A percentile compares a stretch with the other conserved stretches of the same genome.
phyloP scores from a whole-genome alignment of 2,113 vertebrate species.

The Melanostigma gelatinosum region DNA sequence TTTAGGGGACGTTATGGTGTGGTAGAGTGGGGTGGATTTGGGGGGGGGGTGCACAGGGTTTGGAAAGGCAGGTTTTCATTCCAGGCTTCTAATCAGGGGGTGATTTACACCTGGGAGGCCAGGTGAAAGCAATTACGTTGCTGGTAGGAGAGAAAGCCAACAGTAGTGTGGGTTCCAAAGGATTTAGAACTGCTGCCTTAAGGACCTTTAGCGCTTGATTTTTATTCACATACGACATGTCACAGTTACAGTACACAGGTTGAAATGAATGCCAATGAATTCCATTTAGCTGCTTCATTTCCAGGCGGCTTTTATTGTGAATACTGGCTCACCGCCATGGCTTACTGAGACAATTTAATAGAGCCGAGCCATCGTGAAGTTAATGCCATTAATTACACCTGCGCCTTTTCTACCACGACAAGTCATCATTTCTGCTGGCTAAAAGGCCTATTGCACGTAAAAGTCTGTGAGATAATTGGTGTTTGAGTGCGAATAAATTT shows the following conservation, averaged over 20 bases:
- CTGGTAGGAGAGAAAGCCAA: constrained; percentile 3
- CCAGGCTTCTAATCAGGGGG: constrained; percentile 35
- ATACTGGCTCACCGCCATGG: not conserved
- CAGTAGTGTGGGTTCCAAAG: not conserved
- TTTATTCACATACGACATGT: not conserved
- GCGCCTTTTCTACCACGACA: not conserved
- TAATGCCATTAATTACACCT: not conserved
- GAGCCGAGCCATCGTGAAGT: not conserved
- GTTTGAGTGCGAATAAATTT: not conserved
- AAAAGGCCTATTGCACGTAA: not conserved
- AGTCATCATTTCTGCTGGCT: not conserved
- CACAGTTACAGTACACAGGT: not conserved
- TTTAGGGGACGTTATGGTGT: constrained; percentile 16
- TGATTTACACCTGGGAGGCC: constrained; percentile 42
- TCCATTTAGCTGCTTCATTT: constrained; percentile 2
- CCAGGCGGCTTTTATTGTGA: not conserved
- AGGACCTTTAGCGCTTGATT: not conserved
- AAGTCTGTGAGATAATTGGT: not conserved
- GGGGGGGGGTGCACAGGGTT: not conserved
- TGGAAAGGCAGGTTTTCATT: constrained; percentile 24
- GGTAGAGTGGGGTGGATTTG: not conserved
- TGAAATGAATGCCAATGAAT: not conserved
- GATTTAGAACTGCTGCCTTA: not conserved
- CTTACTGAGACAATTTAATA: not conserved
- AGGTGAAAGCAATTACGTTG: constrained; percentile 55